Evolutionary conservation across 2,113 vertebrate genomes (phyloP).

Genomic region (Heterotilapia buettikoferi): DNA sequence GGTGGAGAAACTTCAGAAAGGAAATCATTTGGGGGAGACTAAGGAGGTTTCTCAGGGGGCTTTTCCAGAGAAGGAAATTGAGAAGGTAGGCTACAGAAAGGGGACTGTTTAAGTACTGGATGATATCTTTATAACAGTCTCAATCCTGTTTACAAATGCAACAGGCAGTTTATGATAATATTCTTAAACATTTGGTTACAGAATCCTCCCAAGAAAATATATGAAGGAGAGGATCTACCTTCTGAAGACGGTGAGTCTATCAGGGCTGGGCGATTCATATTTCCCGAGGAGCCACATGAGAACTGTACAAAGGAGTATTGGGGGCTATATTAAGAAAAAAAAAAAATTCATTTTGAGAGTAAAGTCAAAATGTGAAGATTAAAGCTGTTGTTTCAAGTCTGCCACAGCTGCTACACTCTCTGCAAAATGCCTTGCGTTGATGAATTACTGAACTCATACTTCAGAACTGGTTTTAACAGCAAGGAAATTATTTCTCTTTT

Average conservation of each 20-base stretch:
- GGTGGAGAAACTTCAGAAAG: slow-evolving; percentile 54
- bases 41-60: background rate
- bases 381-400: background rate
- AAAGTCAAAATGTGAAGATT: background rate
- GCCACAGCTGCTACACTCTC: background rate
- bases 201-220: background rate
- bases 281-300: background rate
- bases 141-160: background rate
- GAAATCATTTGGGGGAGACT: slow-evolving; percentile 21
- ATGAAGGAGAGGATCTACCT: slow-evolving; percentile 21
- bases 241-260: slow-evolving; percentile 65
- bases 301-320: background rate
- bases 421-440: background rate
- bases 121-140: background rate
- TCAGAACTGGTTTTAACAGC: background rate
- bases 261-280: background rate
- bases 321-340: background rate
- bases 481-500: background rate
- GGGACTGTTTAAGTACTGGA: background rate
- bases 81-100: background rate
- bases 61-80: background rate
- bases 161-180: background rate
- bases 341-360: background rate
- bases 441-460: background rate
- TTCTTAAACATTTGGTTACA: background rate